Evolutionary conservation across 2,113 vertebrate species (phyloP), one percentile per base, ranked within the genome.

Genomic region (Cacatua alba): DNA sequence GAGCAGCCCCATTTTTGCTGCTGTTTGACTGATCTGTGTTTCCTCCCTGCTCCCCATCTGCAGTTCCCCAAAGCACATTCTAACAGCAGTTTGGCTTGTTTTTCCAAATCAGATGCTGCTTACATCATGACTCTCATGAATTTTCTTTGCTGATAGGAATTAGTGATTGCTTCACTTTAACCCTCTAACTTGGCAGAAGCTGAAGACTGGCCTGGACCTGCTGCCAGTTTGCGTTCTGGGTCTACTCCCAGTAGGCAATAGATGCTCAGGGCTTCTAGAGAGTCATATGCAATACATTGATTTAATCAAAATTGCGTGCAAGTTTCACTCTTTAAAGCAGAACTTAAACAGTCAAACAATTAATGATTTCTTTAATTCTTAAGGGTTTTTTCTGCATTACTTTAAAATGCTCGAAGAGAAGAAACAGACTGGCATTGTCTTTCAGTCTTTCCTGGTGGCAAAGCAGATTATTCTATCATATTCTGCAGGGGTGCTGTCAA

Each of bases 401-500:
- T 64, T 87, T 84, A 67, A 92, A 94, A 72, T 10, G 69, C 26
- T 26, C 19, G 11, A 78, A 60, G 35, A 74, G 65, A 92, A 89
- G 77, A 74, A 93, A 76, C 12, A 90, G 72, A 71, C 37, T 41
- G 52, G 62, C 82, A 91, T 64, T 88, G 84, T 79, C 72, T 90
- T 90, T 78, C 3, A 0, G 70, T 71, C 79, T 89, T 95, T 71
- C 89, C 91, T 89, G 65, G 95, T 90, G 57, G 92, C 67, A 86
- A 89, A 94, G 86, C 67, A 91, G 81, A 94, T 95, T 74, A 97
- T 82, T 91, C 63, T 79, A 94, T 94, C 92, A 68, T 84, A 57
- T 95, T 96, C 94, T 95, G 86, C 88, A 96, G 88, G 89, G 91
- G 70, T 94, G 85, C 85, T 95, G 82, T 95, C 92, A 96, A 97